These are phyloP conservation scores for Ophraella communa DNA, from an alignment of 2,888 invertebrate genomes.

Conservation along the genomic window DNA sequence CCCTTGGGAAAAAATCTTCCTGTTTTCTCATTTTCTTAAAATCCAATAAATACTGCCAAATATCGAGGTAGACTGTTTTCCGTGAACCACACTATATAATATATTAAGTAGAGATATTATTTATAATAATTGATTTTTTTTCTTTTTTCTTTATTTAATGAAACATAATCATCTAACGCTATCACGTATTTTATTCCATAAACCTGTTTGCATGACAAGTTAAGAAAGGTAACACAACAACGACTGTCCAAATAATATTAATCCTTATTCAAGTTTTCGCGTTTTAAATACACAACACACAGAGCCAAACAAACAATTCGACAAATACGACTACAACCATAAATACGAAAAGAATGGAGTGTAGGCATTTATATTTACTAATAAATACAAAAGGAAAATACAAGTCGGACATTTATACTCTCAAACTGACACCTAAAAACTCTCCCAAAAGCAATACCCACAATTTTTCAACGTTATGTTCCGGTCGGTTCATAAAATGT, in stretches of 20 bases:
- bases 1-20: too few species aligned
- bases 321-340: slow-evolving; percentile 27
- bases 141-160: too few species aligned
- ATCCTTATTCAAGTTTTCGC: background rate
- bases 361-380: slow-evolving; percentile 45
- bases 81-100: too few species aligned
- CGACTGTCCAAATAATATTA: background rate
- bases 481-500: slow-evolving; percentile 43
- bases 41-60: too few species aligned
- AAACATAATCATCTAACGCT: too few species aligned
- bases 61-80: too few species aligned
- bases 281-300: background rate
- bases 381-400: slow-evolving; percentile 42
- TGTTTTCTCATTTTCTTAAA: too few species aligned
- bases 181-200: too few species aligned
- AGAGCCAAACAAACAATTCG: background rate
- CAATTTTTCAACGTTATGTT: slow-evolving; percentile 48
- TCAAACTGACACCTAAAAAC: slow-evolving; percentile 49
- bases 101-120: too few species aligned
- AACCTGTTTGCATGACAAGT: too few species aligned
- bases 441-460: slow-evolving; percentile 48
- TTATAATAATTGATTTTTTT: too few species aligned
- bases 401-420: slow-evolving; percentile 40
- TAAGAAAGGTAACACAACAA: too few species aligned
- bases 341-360: slow-evolving; percentile 43